Percentiles rank a stretch among this genome's conserved stretches.
These are phyloP conservation scores for Ispidina lecontei DNA, from an alignment of 2,797 vertebrate species.

Conservation along the genomic window DNA sequence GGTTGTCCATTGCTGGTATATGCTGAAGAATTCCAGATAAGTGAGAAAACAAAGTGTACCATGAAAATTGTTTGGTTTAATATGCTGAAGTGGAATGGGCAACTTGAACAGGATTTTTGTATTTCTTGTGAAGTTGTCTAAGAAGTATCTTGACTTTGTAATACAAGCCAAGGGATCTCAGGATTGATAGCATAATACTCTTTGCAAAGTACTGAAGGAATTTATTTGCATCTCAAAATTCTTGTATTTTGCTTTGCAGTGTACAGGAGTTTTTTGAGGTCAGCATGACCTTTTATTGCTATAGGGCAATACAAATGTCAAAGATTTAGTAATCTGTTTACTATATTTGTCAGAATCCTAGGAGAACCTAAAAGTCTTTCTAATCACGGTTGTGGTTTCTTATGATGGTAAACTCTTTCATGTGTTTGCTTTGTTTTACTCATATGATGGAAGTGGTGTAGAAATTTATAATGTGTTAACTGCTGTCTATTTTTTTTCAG, in stretches of 20 bases:
- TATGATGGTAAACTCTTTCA: background rate
- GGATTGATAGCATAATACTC: background rate
- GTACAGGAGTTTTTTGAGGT: background rate
- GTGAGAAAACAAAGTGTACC: background rate
- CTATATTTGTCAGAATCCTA: background rate
- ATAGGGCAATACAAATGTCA: background rate
- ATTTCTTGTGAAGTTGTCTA: background rate
- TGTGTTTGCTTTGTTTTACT: background rate
- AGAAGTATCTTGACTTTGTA: background rate
- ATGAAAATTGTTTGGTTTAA: background rate
- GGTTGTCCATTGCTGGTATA: background rate
- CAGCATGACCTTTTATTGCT: background rate
- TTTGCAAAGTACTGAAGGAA: background rate
- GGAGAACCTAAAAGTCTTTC: background rate
- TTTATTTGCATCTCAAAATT: background rate
- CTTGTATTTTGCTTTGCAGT: background rate
- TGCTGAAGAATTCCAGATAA: background rate
- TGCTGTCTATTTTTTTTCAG: conserved; percentile 64
- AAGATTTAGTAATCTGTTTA: background rate
- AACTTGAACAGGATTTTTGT: background rate
- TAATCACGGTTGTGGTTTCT: background rate
- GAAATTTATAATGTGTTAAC: background rate
- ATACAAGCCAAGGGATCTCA: background rate
- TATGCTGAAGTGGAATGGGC: background rate
- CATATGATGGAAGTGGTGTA: background rate